Evolutionary conservation across 1,140 invertebrate species (phyloP).

Genomic region (Drosophila punjabiensis): DNA sequence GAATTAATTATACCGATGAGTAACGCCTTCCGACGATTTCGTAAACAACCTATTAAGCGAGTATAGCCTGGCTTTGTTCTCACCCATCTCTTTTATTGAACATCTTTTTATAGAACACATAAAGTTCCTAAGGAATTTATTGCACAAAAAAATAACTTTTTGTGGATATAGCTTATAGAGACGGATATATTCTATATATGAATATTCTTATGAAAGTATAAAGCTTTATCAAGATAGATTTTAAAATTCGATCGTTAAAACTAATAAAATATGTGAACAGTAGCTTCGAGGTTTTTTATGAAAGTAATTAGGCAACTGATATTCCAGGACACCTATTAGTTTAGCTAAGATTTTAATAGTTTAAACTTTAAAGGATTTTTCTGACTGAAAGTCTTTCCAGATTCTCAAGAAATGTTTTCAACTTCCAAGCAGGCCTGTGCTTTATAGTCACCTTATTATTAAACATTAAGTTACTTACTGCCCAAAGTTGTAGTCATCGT

Average conservation of each 20-base stretch:
- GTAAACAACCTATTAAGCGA: conserved; percentile 24
- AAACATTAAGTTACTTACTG: no score
- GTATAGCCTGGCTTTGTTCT: conserved; percentile 3
- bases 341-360: no score
- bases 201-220: background rate
- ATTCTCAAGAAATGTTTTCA: background rate
- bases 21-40: background rate
- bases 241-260: background rate
- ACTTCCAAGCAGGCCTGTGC: background rate
- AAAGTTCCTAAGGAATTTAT: conserved; percentile 1
- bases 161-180: background rate
- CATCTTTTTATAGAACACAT: conserved; percentile 12
- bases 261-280: background rate
- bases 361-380: background rate
- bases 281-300: background rate
- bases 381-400: background rate
- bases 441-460: background rate
- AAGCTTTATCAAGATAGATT: background rate
- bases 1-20: conserved; percentile 30
- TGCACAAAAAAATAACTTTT: background rate
- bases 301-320: background rate
- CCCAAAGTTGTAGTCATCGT: no score
- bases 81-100: conserved; percentile 21
- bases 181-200: no score
- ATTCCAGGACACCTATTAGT: background rate